phyloP scores from a whole-genome alignment of 1,140 invertebrate species.

The Pseudomyrmex gracilis region DNA sequence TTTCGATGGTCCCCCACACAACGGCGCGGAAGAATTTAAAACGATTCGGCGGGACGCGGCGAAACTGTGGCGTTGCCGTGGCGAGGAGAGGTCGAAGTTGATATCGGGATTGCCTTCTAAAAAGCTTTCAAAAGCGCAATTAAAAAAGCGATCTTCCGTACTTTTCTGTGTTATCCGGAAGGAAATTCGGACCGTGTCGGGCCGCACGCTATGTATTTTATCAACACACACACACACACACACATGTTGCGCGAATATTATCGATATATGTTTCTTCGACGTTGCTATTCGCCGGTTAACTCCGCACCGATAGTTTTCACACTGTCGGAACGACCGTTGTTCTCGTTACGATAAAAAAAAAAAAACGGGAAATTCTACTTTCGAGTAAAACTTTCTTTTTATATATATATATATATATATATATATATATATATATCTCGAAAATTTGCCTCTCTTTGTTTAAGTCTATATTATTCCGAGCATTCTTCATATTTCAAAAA shows the following conservation, averaged over 20 bases:
- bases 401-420: too few species aligned
- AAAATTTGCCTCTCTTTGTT: background rate
- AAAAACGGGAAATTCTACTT: background rate
- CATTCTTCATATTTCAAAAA: slow-evolving; percentile 24
- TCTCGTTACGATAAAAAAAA: background rate
- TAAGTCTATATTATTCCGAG: background rate
- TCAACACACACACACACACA: slow-evolving; percentile 27
- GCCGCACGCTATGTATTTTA: background rate
- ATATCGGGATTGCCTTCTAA: slow-evolving; percentile 68
- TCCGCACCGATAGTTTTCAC: background rate
- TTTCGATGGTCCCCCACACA: slow-evolving; percentile 68
- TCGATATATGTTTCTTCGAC: background rate
- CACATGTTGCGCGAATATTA: background rate
- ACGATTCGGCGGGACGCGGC: slow-evolving; percentile 56
- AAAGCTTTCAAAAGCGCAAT: slow-evolving; percentile 73
- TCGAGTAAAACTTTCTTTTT: background rate
- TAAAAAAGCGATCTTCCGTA: slow-evolving; percentile 72
- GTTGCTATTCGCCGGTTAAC: background rate
- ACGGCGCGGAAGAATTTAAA: slow-evolving; percentile 70
- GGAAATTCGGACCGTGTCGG: slow-evolving; percentile 55
- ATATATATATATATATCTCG: too few species aligned
- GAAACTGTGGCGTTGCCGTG: background rate
- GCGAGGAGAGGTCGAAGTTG: slow-evolving; percentile 52
- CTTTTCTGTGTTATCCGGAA: slow-evolving; percentile 67
- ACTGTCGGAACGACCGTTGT: background rate